Evolutionary conservation across 2,797 vertebrate genomes (phyloP).

Genomic region (Sebastes reedi): DNA sequence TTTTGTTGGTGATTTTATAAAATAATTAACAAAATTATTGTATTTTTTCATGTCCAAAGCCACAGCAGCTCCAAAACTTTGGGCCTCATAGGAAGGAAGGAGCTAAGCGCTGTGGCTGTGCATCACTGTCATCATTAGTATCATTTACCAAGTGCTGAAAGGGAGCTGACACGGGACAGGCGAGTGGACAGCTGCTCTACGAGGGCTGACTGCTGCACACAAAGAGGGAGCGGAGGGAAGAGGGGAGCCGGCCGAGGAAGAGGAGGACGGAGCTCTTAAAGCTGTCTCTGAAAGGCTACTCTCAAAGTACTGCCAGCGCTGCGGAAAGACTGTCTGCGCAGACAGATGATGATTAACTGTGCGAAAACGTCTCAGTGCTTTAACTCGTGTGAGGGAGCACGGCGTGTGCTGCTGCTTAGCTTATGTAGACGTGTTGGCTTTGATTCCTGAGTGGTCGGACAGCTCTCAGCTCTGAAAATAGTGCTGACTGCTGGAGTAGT

Average conservation of each 20-base stretch:
- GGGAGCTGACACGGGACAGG: constrained; percentile 62
- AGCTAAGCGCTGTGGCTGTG: constrained; percentile 31
- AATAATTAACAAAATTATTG: not conserved
- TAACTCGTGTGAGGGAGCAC: constrained; percentile 39
- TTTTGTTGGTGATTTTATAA: constrained; percentile 1
- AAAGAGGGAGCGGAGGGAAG: constrained; percentile 46
- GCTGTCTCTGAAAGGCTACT: constrained; percentile 59
- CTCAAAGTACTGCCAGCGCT: constrained; percentile 44
- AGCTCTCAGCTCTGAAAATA: constrained; percentile 71
- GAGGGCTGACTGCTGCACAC: constrained; percentile 57
- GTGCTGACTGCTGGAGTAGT: constrained; percentile 74
- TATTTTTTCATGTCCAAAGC: not conserved
- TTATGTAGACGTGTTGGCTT: constrained; percentile 64
- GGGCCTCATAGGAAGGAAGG: not conserved
- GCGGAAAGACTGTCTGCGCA: constrained; percentile 40
- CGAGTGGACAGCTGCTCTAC: constrained; percentile 62
- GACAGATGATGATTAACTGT: constrained; percentile 65
- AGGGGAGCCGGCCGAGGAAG: constrained; percentile 26
- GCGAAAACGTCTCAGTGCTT: constrained; percentile 59
- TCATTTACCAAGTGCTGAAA: constrained; percentile 67
- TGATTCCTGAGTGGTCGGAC: constrained; percentile 65
- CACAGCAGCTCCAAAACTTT: constrained; percentile 18
- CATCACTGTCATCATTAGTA: constrained; percentile 66
- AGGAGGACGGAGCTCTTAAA: constrained; percentile 45
- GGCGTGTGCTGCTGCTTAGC: constrained; percentile 57